These are phyloP conservation scores for Pedionomus torquatus DNA, from an alignment of 2,113 vertebrate genomes.

Conservation along the genomic window DNA sequence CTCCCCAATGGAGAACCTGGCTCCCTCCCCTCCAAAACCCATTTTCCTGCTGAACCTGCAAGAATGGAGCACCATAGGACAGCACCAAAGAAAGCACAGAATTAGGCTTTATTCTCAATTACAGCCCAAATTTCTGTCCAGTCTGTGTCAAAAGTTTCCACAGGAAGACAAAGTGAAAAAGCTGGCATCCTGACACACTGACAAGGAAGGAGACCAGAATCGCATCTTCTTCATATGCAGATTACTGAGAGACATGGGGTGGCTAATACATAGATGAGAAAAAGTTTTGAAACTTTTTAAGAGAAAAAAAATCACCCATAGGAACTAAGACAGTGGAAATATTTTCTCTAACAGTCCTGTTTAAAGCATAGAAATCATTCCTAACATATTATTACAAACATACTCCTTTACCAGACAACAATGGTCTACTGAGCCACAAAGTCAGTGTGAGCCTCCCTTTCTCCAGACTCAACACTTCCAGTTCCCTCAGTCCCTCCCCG, in stretches of 20 bases:
- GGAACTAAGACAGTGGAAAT: neutral
- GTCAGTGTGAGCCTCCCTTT: neutral
- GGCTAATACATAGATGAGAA: neutral
- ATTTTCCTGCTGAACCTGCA: neutral
- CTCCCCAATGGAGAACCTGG: neutral
- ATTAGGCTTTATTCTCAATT: neutral
- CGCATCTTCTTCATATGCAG: neutral
- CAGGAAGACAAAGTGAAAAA: neutral
- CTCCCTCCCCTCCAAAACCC: neutral
- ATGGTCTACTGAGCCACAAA: neutral
- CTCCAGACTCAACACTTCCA: neutral
- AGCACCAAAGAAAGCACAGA: neutral
- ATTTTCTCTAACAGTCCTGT: neutral
- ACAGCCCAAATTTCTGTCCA: neutral
- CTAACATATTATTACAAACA: neutral
- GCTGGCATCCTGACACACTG: neutral
- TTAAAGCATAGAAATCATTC: neutral
- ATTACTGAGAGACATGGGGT: neutral
- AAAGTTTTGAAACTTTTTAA: neutral
- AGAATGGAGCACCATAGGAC: neutral
- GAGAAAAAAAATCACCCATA: neutral
- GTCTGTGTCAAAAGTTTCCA: neutral
- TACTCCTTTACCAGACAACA: neutral
- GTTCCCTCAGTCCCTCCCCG: neutral
- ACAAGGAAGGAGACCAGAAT: neutral